phyloP scores from a whole-genome alignment of 2,113 vertebrate species.

The Neogobius melanostomus region DNA sequence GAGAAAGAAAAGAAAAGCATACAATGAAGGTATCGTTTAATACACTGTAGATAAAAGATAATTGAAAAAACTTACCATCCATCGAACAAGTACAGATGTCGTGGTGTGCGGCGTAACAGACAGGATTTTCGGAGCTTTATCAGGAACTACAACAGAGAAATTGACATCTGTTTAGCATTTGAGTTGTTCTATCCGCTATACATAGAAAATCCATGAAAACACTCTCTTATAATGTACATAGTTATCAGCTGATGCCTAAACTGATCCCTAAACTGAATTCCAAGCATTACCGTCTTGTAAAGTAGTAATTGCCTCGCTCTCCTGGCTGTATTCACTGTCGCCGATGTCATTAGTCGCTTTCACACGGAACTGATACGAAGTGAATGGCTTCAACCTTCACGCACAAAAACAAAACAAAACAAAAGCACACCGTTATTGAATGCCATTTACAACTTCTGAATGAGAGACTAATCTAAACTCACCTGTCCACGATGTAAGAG shows the following conservation, averaged over 20 bases:
- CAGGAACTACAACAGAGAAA: constrained; percentile 79
- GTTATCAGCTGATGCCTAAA: constrained; percentile 1
- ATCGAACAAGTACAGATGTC: constrained; percentile 92
- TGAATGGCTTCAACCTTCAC: constrained; percentile 93
- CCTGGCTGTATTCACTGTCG: constrained; percentile 94
- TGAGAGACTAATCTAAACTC: neutral
- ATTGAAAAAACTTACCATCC: constrained; percentile 83
- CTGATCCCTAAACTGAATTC: neutral
- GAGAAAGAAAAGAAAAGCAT: neutral
- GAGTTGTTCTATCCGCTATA: neutral
- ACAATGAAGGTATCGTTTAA: neutral
- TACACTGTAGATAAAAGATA: neutral
- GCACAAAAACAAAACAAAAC: neutral
- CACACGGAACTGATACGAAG: constrained; percentile 94
- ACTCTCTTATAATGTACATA: neutral
- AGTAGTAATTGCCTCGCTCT: constrained; percentile 94
- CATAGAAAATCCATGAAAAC: neutral
- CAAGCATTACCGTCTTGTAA: constrained; percentile 88
- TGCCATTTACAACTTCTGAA: neutral
- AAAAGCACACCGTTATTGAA: neutral
- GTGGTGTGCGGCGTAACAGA: constrained; percentile 96
- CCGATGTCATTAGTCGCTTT: constrained; percentile 98
- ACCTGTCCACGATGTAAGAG: constrained; percentile 89
- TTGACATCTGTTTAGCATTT: neutral
- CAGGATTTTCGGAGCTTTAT: constrained; percentile 89